phyloP scores from a whole-genome alignment of 2,888 invertebrate genomes.

The Entomobrya multifasciata region DNA sequence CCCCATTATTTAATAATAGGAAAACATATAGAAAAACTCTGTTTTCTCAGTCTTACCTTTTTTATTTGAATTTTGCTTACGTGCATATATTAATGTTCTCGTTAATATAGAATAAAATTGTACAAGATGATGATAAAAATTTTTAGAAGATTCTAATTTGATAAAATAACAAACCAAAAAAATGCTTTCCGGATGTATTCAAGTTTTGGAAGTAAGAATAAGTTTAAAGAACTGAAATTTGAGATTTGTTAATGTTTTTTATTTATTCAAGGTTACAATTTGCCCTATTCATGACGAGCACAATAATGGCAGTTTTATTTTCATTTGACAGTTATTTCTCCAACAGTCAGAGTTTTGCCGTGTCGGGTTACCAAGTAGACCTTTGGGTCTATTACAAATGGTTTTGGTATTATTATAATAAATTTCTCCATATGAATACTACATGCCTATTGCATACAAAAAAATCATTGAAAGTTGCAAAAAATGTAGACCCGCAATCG shows the following conservation, averaged over 20 bases:
- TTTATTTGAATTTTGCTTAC: constrained; percentile 13
- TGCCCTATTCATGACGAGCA: too few species aligned
- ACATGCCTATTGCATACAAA: too few species aligned
- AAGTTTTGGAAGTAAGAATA: constrained; percentile 27
- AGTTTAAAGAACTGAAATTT: constrained; percentile 5
- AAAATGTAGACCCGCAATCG: too few species aligned
- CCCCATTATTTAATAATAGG: constrained; percentile 36
- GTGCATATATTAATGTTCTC: constrained; percentile 48
- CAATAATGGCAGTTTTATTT: too few species aligned
- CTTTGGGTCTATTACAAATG: too few species aligned
- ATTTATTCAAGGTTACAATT: constrained; percentile 47
- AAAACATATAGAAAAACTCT: neutral
- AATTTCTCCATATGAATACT: too few species aligned
- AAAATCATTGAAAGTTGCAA: too few species aligned
- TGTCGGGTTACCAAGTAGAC: too few species aligned
- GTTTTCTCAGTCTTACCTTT: constrained; percentile 42
- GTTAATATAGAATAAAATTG: constrained; percentile 12
- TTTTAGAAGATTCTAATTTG: constrained; percentile 10
- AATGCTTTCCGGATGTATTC: constrained; percentile 34
- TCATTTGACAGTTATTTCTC: too few species aligned
- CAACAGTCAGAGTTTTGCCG: too few species aligned
- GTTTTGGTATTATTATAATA: too few species aligned
- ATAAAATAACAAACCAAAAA: neutral
- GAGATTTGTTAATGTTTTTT: constrained; percentile 33
- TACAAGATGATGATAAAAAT: too few species aligned